Base-by-base conservation (phyloP, 2,888 invertebrate genomes). In the Listrodromus nycthemerus region DNA sequence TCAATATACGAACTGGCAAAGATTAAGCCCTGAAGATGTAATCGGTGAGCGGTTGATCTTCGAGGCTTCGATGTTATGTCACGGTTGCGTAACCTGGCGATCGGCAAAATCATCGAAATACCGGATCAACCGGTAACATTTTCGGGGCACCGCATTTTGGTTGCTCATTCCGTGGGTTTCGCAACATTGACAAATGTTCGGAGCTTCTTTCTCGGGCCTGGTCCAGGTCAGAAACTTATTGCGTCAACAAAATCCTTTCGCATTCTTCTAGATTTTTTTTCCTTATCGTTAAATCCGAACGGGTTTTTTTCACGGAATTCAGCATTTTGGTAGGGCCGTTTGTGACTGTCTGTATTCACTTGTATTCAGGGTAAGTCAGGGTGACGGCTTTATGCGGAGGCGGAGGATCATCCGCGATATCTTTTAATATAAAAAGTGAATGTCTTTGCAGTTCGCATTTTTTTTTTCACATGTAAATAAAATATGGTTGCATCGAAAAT, bases 171-270 rank as follows among this genome's bases (percentile, higher is more conserved):
- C 19, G 52, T 21, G 48, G n/a, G 70, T 84, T 81, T 78, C 81
- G 78, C 75, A 84, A 84, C 61, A 4, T 58, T 78, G 78, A 84
- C 75, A 84, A 81, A 84, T 84, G 27, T 21, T 66, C 24, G 65
- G 41, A 13, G 45, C 45, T 80, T 48, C 58, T 65, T 65, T 78
- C 74, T 66, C 70, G 37, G 75, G 70, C 65, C 21, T 61, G 61
- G 48, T 24, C 66, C 48, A 30, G 73, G 69, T 81, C 84, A 74
- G 70, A 80, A 80, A 78, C 80, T 65, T 78, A 63, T 81, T 78
- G 16, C 37, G 48, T 80, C 65, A 55, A 65, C 67, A 73, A 73
- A 63, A 73, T 76, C 69, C 37, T 75, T 41, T 69, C 55, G 21
- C 65, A 21, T 48, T 52, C 58, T 30, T 24, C 37, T 37, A 2